Base-by-base conservation (phyloP, 2,888 invertebrate genomes). In the Orthosia incerta region DNA sequence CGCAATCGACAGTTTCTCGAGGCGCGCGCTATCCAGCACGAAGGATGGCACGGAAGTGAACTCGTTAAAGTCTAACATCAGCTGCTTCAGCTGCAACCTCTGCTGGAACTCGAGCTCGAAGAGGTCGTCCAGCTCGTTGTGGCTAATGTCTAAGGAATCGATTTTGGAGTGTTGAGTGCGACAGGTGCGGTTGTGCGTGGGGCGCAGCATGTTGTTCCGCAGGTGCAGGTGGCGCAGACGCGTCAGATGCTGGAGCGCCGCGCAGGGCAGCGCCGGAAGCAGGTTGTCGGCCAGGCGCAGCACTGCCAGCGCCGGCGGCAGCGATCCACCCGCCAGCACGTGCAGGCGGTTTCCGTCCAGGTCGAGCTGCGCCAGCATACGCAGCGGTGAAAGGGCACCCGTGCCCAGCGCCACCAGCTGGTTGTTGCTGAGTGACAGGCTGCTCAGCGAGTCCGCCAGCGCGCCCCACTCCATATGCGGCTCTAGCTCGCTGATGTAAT, bases 121-220 rank as follows among this genome's bases (percentile, higher is more conserved):
- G 73, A 97, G 92, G 66, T 97, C 96, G 66, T 97, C 97, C 51
- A 98, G 96, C 85, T 98, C 97, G 90, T 98, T 98, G 90, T 98
- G 97, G 20, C 98, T 98, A 69, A 98, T 93, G 91, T 98, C 98
- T 23, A 98, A 95, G 80, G 98, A 98, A 86, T 98, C 98, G 61
- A 98, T 90, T 84, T 97, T 97, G 85, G 97, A 96, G 67, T 93
- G 91, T 31, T 95, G 93, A 68, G 93, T 92, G 62, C 85, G 93
- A 70, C 93, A 91, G 16, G 89, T 82, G 60, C 80, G 76, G 81
- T 90, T 88, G 65, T 75, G 62, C 39, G 83, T 74, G 83, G 93
- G 68, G 1, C 86, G 89, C 69, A 94, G 86, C 59, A 89, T 83
- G 82, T 95, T 95, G 77, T 91, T 90, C 13, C 97, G 95, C 39